Conservation (phyloP, 2,888 invertebrate genomes). For the Torymus tubicola region DNA sequence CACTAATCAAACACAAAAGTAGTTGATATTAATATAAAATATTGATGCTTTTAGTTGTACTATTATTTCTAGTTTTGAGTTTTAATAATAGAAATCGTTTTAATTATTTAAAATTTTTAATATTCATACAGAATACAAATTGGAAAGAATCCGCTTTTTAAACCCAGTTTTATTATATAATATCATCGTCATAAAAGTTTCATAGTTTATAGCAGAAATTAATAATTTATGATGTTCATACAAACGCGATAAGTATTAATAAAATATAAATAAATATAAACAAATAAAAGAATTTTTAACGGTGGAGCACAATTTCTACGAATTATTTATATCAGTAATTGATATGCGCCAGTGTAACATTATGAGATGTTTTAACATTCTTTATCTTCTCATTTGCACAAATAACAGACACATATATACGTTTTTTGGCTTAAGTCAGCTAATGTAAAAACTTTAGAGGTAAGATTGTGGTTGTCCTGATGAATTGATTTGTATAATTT, state of each 20-base stretch:
- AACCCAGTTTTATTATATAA: constrained; percentile 1
- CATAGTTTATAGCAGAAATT: constrained; percentile 17
- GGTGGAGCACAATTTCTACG: constrained; percentile 30
- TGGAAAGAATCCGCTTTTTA: neutral
- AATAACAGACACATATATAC: constrained; percentile 51
- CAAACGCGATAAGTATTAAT: constrained; percentile 47
- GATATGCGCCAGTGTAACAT: constrained; percentile 48
- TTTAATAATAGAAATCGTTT: too few relatives aligned
- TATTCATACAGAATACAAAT: too few relatives aligned
- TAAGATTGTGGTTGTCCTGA: too few relatives aligned
- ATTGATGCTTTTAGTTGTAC: too few relatives aligned
- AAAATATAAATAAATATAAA: constrained; percentile 30
- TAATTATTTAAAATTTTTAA: too few relatives aligned
- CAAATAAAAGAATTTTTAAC: constrained; percentile 9
- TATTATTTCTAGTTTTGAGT: too few relatives aligned
- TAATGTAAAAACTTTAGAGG: too few relatives aligned
- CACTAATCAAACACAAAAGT: too few relatives aligned
- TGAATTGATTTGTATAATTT: too few relatives aligned
- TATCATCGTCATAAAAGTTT: constrained; percentile 6
- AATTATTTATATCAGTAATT: constrained; percentile 46
- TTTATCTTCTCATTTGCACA: constrained; percentile 47
- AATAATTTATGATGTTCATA: constrained; percentile 25
- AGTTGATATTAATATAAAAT: too few relatives aligned
- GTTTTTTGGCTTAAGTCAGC: too few relatives aligned
- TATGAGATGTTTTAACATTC: constrained; percentile 43